phyloP scores from a whole-genome alignment of 37 sponge, comb jelly and placozoan genomes.

The Spongia lamella region DNA sequence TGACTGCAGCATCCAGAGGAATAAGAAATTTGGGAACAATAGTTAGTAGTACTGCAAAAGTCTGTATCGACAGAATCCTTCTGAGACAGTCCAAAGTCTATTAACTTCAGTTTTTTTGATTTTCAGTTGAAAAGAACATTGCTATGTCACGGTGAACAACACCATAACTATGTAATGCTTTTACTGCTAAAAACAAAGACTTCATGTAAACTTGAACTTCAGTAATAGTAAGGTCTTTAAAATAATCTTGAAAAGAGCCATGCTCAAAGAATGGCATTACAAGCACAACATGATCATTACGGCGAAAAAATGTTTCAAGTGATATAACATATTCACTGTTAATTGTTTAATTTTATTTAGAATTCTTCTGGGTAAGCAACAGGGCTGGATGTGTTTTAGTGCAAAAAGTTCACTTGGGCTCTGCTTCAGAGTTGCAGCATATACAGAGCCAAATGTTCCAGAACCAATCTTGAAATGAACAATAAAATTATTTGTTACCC shows the following conservation, averaged over 20 bases:
- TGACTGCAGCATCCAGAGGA: no score
- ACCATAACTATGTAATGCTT: conserved; percentile 77
- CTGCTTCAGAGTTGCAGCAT: conserved; percentile 56
- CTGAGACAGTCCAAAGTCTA: conserved; percentile 89
- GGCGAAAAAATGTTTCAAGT: conserved; percentile 65
- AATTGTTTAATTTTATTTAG: conserved; percentile 88
- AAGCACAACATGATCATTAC: conserved; percentile 80
- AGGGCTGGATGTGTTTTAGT: conserved; percentile 91
- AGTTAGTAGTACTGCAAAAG: no score
- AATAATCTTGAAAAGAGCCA: conserved; percentile 82
- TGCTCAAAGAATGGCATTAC: conserved; percentile 91
- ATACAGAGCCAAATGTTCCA: conserved; percentile 95
- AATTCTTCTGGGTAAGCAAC: conserved; percentile 76
- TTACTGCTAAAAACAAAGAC: conserved; percentile 79
- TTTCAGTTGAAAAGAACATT: no score
- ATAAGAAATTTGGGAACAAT: no score
- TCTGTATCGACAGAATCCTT: conserved; percentile 20
- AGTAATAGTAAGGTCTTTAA: conserved; percentile 32
- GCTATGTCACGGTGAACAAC: conserved; percentile 97
- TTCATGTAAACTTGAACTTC: conserved; percentile 84
- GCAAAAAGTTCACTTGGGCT: conserved; percentile 52
- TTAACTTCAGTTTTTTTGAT: conserved; percentile 69
- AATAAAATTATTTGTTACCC: no score
- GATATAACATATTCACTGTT: conserved; percentile 75
- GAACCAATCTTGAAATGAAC: no score